Evolutionary conservation across 2,113 vertebrate genomes (phyloP), one percentile per base, ranked within the genome.

Genomic region (Zosterops pallidus): DNA sequence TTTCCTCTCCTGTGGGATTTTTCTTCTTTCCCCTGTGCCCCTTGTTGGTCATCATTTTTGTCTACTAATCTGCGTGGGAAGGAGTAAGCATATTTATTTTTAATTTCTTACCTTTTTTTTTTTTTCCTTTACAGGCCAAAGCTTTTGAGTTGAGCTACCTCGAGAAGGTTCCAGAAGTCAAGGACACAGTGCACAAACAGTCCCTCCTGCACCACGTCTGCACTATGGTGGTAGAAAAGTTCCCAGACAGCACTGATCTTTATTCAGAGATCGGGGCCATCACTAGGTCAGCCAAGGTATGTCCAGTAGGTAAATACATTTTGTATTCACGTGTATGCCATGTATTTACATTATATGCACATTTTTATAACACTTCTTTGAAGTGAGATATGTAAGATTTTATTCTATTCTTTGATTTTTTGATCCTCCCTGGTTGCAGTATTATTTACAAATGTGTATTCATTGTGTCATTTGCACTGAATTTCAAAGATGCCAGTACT

Each of bases 111-210:
- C 6, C 39, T 39, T 39, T 9, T 3, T 37, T 57, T 8, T 46
- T 53, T 56, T 60, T 25, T 22, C 22, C 35, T 41, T 83, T 90
- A 20, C 56, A 99, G 99, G 99, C 99, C 82, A 99, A 99, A 98
- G 99, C 99, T 60, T 99, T 99, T 98, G 99, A 99, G 97, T 97
- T 99, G 97, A 99, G 98, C 97, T 99, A 99, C 98, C 98, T 99
- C 97, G 99, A 99, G 98, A 99, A 99, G 97, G 99, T 99, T 97
- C 99, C 99, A 46, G 99, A 99, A 97, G 99, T 99, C 75, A 99
- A 99, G 98, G 99, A 99, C 97, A 99, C 99, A 0, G 99, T 99
- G 94, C 99, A 99, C 78, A 99, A 99, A 96, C 99, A 99, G 97
- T 99, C 99, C 2, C 98, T 99, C 82, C 98, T 99, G 89, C 99